Base-by-base conservation (phyloP, 2,797 vertebrate genomes). In the Ciconia nigra region DNA sequence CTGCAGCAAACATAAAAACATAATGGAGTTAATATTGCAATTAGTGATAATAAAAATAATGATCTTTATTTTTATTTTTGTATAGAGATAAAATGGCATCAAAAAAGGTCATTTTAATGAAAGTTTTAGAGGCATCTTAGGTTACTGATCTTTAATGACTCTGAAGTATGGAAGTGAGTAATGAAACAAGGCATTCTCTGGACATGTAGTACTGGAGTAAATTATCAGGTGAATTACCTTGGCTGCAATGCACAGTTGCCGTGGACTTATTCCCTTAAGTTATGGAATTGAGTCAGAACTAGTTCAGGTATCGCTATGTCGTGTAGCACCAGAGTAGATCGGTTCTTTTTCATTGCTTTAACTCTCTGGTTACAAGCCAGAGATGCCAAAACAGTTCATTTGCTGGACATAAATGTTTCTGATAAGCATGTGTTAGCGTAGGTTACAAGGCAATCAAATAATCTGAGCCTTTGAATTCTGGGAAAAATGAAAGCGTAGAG, bases 1-100 rank as follows among this genome's bases (percentile, higher is more conserved):
- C 99, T 99, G 98, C 72, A 98, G 96, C 33, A 98, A 97, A 98
- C 20, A 97, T 29, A 97, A 61, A 97, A 96, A 92, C 49, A 90
- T 46, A 92, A 78, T 2, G 15, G 19, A 78, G 55, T 96, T 86
- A 97, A 81, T 73, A 97, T 13, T 91, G 92, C 24, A 89, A 80
- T 83, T 67, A 91, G 33, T 22, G 24, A 89, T 49, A 57, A 55
- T 47, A 35, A 67, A 26, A 31, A 54, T 8, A 5, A 37, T 8
- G 2, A 24, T 71, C 61, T 33, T 58, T 0, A 18, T 20, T 55
- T 83, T n/a, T n/a, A 20, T 15, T 85, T 46, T 28, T 87, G 4
- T 15, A 39, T 33, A 70, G 61, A 73, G 55, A 61, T 11, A 70
- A 37, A 76, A 86, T 49, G 7, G 29, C 6, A 59, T 73, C 13